Evolutionary conservation across 2,113 vertebrate species (phyloP).

Genomic region (Spermophilus dauricus): DNA sequence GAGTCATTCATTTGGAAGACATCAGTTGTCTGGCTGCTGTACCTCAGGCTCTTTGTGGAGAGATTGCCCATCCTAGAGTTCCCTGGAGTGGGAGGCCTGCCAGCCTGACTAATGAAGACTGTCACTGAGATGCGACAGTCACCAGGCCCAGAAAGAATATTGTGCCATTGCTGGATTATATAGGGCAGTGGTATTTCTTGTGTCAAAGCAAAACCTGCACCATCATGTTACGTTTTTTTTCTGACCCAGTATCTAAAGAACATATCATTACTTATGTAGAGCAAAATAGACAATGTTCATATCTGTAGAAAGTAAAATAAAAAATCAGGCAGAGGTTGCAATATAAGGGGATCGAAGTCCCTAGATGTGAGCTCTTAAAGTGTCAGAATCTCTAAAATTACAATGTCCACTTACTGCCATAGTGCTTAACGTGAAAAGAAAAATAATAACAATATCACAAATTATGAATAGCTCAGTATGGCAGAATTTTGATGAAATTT

Average conservation of each 20-base stretch:
- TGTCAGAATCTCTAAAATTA: neutral
- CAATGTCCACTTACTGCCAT: neutral
- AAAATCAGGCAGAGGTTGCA: neutral
- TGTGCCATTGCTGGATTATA: neutral
- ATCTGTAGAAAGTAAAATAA: neutral
- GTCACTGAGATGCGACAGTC: neutral
- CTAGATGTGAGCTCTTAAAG: neutral
- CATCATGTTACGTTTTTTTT: neutral
- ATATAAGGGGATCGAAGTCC: neutral
- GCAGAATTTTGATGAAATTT: neutral
- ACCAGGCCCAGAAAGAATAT: neutral
- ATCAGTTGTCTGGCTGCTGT: slow-evolving; percentile 60
- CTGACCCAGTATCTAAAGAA: neutral
- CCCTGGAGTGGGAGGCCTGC: neutral
- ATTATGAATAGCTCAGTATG: neutral
- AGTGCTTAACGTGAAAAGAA: neutral
- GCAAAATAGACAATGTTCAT: neutral
- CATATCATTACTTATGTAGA: neutral
- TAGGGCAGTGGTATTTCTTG: neutral
- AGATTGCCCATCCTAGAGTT: slow-evolving; percentile 60
- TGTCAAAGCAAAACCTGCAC: neutral
- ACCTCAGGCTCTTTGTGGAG: slow-evolving; percentile 68
- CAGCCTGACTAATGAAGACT: slow-evolving; percentile 76
- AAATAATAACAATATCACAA: neutral
- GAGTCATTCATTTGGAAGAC: slow-evolving; percentile 68